Evolutionary conservation across 2,797 vertebrate genomes (phyloP), one percentile per base, ranked within the genome.

Genomic region (Phylloscopus collybita): DNA sequence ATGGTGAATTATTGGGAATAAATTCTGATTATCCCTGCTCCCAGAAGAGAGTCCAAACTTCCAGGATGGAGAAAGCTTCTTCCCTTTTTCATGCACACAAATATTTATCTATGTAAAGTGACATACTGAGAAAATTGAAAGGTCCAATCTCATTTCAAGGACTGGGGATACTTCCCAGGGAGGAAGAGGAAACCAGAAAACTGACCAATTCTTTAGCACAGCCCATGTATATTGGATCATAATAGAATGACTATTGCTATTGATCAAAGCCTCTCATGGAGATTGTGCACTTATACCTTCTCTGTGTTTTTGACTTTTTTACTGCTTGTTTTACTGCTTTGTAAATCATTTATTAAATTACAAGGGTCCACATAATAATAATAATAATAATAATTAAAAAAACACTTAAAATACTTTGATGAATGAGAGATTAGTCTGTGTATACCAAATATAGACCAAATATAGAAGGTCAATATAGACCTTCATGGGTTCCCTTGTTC

Each of bases 21-120:
- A 86, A 83, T 79, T 73, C 32, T 70, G n/a, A 69, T 45, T 93
- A 45, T 70, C 10, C 23, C 4, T 62, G 10, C 21, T 84, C 47
- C 53, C 25, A 67, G 7, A 30, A 23, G 38, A 49, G 10, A 86
- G 19, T 60, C 44, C 0, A 0, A 54, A 59, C 4, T 10, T 67
- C 21, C 69, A 64, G 13, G 21, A 3, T 87, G n/a, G 45, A 86
- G 56, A 88, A 80, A 40, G 25, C 5, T 29, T 69, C 27, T 65
- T 76, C 26, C 11, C 5, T 91, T 78, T 78, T 80, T 40, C 40
- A 60, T 44, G 25, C 11, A 26, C 9, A 53, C 11, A 67, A 60
- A 66, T 71, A 70, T 53, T 61, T 61, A 64, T 66, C 40, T 66
- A 32, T 36, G 9, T 62, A 34, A 73, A 32, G 8, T 60, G 12